Evolutionary conservation across 2,888 invertebrate species (phyloP).

Genomic region (Netelia melanura): DNA sequence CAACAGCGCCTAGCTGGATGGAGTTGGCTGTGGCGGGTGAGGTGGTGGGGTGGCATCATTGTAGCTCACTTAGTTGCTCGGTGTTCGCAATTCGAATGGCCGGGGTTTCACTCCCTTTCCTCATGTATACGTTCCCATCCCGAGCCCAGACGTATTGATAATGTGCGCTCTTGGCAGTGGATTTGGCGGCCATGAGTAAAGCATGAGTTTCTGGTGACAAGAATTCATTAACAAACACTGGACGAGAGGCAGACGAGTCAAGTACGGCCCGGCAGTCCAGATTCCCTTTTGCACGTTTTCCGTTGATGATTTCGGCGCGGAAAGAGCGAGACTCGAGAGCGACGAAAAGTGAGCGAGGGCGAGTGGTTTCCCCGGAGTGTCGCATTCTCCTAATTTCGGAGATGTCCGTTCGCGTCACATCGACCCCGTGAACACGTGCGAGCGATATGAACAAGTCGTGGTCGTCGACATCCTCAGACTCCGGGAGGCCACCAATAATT

Average conservation of each 20-base stretch:
- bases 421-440: neutral
- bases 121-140: neutral
- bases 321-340: neutral
- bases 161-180: neutral
- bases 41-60: neutral
- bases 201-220: neutral
- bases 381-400: neutral
- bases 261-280: neutral
- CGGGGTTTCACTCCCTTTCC: neutral
- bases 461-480: neutral
- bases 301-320: neutral
- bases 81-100: neutral
- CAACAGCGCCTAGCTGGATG: neutral
- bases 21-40: neutral
- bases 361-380: neutral
- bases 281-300: slow-evolving; percentile 4
- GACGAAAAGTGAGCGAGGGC: neutral
- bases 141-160: slow-evolving; percentile 17
- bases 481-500: neutral
- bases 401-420: neutral
- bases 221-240: slow-evolving; percentile 1
- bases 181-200: neutral
- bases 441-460: neutral
- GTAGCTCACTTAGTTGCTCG: no score
- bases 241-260: neutral